Conservation (phyloP, 53 echinoderm and acorn worm genomes). For the Arbacia lixula region DNA sequence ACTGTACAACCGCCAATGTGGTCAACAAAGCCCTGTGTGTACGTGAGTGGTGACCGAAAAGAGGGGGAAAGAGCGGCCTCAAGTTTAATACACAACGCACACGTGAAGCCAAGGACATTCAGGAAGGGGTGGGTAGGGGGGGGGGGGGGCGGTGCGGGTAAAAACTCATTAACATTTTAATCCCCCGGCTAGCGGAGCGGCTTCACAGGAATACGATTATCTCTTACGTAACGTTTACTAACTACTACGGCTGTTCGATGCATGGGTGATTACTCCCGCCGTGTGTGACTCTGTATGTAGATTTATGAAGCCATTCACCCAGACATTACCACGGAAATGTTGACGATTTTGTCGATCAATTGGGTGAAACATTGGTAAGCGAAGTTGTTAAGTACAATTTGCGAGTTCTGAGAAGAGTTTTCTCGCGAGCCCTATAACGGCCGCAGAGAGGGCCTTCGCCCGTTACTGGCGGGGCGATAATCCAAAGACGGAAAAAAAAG, state of each 20-base stretch:
- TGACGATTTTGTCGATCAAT: too few species aligned
- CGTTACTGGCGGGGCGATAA: too few species aligned
- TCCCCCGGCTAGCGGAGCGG: neutral
- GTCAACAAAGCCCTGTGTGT: too few species aligned
- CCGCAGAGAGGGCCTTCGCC: too few species aligned
- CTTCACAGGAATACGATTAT: constrained; percentile 6
- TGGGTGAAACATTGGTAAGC: too few species aligned
- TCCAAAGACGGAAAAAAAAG: too few species aligned
- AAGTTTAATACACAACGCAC: neutral
- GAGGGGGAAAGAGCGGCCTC: neutral
- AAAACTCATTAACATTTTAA: neutral
- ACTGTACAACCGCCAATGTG: too few species aligned
- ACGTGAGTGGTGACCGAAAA: neutral
- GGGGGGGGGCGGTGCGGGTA: neutral
- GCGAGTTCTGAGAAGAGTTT: too few species aligned
- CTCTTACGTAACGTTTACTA: constrained; percentile 11
- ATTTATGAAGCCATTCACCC: neutral
- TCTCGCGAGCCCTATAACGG: too few species aligned
- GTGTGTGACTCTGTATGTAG: too few species aligned
- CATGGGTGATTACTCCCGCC: constrained; percentile 8
- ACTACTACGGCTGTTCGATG: constrained; percentile 24
- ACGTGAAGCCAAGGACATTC: neutral
- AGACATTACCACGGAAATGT: too few species aligned
- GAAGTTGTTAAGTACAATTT: too few species aligned
- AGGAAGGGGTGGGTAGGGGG: neutral